A percentile compares a stretch with the other conserved stretches of the same genome.
These are phyloP conservation scores for Acanthisitta chloris DNA, from an alignment of 2,113 vertebrate species.

Conservation along the genomic window DNA sequence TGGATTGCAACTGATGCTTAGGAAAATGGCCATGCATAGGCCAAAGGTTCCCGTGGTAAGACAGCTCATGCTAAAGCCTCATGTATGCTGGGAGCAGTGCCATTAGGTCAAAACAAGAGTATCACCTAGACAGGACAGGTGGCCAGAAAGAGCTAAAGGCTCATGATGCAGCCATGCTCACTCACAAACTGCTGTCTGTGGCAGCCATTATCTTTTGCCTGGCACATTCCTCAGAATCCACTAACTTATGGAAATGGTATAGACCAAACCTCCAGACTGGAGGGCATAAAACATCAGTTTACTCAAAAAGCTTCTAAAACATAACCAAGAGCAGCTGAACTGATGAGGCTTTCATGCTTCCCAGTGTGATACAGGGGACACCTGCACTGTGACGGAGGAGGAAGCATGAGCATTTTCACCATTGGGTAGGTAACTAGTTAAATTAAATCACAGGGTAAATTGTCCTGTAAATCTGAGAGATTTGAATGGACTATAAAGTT, in stretches of 20 bases:
- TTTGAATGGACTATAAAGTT: neutral
- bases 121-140: neutral
- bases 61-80: neutral
- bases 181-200: neutral
- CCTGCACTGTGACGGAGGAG: accelerated
- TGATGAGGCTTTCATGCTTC: neutral
- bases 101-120: neutral
- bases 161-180: neutral
- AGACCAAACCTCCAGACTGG: neutral
- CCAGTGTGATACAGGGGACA: accelerated
- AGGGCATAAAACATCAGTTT: neutral
- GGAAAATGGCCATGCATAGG: accelerated
- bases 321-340: neutral
- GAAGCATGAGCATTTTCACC: neutral
- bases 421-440: neutral
- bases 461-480: neutral
- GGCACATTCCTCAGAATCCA: neutral
- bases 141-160: neutral
- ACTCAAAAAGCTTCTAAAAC: neutral
- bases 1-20: neutral
- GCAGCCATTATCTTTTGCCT: neutral
- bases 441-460: neutral
- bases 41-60: neutral
- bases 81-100: neutral
- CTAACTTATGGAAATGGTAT: neutral